Base-by-base conservation (phyloP, 1,140 invertebrate species). In the Drosophila setifemur region DNA sequence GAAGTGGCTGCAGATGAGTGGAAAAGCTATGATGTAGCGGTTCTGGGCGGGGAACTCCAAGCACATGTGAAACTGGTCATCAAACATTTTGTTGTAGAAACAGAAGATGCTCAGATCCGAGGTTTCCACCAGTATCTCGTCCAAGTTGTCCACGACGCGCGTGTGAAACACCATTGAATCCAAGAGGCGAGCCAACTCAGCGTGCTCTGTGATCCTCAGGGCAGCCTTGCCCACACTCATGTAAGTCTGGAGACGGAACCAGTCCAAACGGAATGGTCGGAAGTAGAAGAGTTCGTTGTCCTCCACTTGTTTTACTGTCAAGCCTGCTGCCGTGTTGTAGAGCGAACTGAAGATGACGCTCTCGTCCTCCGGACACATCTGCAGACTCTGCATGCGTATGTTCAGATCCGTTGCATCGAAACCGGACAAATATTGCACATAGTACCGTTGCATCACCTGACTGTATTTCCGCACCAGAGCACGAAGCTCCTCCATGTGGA, bases 41-140 rank as follows among this genome's bases (percentile, higher is more conserved):
- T 99, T 99, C 91, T 99, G 98, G 14, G 98, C 97, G 18, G 98
- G 98, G 91, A 99, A 99, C 91, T 99, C 98, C 72, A 99, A 92
- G 91, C 98, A 99, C 96, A 99, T 98, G 82, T 99, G 97, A 89
- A 99, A 99, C 90, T 99, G 97, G 89, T 98, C 97, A 89, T 99
- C 98, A 92, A 99, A 99, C 89, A 98, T 96, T 92, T 97, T 97
- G 77, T 95, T 98, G 88, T 98, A 99, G 90, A 99, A 99, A 89
- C 97, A 99, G 88, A 99, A 99, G 58, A 99, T 95, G 0, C 97
- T 99, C 4, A 99, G 92, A 92, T 99, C 98, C 1, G 97, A 98
- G 14, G 97, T 98, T 91, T 99, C 98, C 2, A 96, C 95, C 55
- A 99, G 92, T 89, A 99, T 96, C 90, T 99, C 97, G 91, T 99